Evolutionary conservation across 2,113 vertebrate genomes (phyloP).

Genomic region (Pomatorhinus ruficollis): DNA sequence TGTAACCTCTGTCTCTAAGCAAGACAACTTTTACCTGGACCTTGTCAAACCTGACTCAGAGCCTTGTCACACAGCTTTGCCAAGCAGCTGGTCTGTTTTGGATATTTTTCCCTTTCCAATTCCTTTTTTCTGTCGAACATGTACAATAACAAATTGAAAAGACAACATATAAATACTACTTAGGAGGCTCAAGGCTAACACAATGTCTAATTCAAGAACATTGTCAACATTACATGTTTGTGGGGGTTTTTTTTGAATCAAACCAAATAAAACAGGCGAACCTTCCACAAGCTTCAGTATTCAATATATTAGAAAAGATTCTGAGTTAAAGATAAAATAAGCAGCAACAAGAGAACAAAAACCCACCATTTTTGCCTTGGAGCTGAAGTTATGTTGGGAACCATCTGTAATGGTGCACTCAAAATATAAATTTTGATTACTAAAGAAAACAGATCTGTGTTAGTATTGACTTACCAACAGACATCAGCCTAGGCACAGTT

Average conservation of each 20-base stretch:
- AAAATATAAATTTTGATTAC: neutral
- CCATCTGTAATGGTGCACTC: neutral
- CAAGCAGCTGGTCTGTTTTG: neutral
- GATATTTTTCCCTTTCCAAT: neutral
- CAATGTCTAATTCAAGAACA: neutral
- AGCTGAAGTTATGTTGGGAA: neutral
- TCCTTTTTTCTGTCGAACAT: neutral
- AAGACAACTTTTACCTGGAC: neutral
- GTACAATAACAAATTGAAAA: neutral
- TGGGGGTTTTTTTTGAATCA: neutral
- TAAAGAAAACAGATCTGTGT: neutral
- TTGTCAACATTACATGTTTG: neutral
- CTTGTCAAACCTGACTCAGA: neutral
- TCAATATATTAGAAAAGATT: neutral
- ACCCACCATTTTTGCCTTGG: neutral
- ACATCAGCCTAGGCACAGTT: neutral
- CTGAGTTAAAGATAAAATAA: neutral
- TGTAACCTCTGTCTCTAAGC: neutral
- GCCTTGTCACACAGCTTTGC: neutral
- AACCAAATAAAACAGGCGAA: neutral
- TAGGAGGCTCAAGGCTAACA: neutral
- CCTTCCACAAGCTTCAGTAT: neutral
- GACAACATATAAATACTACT: neutral
- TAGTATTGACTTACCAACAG: neutral
- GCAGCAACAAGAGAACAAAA: neutral